Percentiles rank a stretch among this genome's conserved stretches.
Conservation (phyloP, 2,888 invertebrate genomes). For the Drosophila pegasa region DNA sequence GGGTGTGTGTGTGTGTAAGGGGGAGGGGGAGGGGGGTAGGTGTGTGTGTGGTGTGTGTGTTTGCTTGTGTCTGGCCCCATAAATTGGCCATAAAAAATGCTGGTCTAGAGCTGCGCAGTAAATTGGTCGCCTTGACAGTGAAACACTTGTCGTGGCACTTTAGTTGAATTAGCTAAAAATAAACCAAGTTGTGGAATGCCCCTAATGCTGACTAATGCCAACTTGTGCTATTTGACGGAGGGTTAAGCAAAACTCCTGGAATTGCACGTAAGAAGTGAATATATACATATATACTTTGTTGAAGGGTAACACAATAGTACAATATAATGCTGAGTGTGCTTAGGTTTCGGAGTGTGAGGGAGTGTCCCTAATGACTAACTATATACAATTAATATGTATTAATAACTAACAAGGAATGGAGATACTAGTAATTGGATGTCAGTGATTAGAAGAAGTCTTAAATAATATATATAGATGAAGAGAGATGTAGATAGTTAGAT, state of each 20-base stretch:
- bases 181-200: constrained; percentile 6
- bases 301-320: neutral
- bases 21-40: too few species aligned
- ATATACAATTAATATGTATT: neutral
- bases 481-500: neutral
- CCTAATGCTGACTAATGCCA: constrained; percentile 12
- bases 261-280: neutral
- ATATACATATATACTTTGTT: neutral
- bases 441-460: neutral
- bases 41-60: constrained; percentile 8
- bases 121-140: constrained; percentile 29
- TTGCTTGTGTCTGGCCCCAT: constrained; percentile 18
- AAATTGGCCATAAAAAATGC: constrained; percentile 49
- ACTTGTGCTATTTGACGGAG: neutral
- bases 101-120: constrained; percentile 5
- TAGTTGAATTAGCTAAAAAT: constrained; percentile 17
- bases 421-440: neutral
- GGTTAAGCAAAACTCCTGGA: neutral
- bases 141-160: constrained; percentile 33
- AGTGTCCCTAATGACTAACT: neutral
- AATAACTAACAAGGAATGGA: neutral
- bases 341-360: neutral
- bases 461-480: neutral
- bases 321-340: too few species aligned
- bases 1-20: constrained; percentile 5